phyloP scores from a whole-genome alignment of 2,888 invertebrate genomes.

The Piscicola geometra region DNA sequence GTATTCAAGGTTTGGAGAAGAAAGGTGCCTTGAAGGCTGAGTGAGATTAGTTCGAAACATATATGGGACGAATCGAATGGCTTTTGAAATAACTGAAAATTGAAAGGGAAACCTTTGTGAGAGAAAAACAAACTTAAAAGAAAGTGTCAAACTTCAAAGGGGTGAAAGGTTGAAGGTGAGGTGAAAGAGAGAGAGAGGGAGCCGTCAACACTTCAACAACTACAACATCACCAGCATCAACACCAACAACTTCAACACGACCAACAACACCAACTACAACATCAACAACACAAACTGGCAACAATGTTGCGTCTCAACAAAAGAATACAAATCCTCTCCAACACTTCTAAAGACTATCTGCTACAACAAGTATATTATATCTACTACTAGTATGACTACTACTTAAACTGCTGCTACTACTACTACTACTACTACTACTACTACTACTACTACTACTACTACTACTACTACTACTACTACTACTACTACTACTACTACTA shows the following conservation, averaged over 20 bases:
- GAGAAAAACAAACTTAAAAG: no score
- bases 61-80: no score
- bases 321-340: neutral
- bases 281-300: neutral
- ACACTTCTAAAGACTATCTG: neutral
- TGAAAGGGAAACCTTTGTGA: no score
- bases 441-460: constrained; percentile 29
- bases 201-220: neutral
- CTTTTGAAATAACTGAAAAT: no score
- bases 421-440: constrained; percentile 18
- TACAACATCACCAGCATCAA: constrained; percentile 6
- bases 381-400: constrained; percentile 25
- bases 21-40: no score
- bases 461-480: constrained; percentile 28
- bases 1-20: no score
- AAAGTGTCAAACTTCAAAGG: no score
- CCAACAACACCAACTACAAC: constrained; percentile 20
- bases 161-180: no score
- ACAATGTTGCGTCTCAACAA: neutral
- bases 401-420: constrained; percentile 24
- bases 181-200: no score
- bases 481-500: constrained; percentile 24
- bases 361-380: constrained; percentile 14
- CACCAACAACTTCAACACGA: constrained; percentile 11
- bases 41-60: no score